Evolutionary conservation across 2,113 vertebrate species (phyloP).

Genomic region (Tetrax tetrax): DNA sequence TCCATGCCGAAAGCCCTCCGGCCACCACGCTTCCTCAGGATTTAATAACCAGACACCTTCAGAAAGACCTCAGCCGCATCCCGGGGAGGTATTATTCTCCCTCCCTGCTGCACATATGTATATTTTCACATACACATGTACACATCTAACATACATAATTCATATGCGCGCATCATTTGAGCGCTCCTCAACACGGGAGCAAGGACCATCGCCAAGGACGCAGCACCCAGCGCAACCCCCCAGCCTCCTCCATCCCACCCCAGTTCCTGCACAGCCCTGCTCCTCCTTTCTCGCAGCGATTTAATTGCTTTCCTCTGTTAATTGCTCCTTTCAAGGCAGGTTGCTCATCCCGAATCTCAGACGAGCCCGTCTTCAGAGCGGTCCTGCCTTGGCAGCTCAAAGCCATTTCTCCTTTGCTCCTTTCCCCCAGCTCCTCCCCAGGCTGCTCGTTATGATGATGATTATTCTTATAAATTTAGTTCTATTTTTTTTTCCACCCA

Average conservation of each 20-base stretch:
- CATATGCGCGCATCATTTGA: rapidly evolving
- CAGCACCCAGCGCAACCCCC: neutral
- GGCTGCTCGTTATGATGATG: neutral
- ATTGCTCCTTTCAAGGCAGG: constrained; percentile 11
- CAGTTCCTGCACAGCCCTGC: neutral
- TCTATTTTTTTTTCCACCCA: neutral
- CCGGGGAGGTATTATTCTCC: neutral
- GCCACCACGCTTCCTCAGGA: neutral
- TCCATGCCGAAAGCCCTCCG: neutral
- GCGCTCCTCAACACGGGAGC: rapidly evolving
- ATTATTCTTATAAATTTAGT: neutral
- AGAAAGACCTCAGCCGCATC: neutral
- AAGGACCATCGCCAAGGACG: neutral
- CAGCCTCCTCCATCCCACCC: neutral
- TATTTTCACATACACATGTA: no score
- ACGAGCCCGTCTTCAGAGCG: neutral
- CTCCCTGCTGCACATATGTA: neutral
- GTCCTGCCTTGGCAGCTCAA: neutral
- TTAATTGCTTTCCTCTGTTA: neutral
- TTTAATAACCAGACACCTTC: neutral
- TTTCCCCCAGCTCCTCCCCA: neutral
- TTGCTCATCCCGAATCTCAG: neutral
- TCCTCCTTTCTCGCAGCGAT: neutral
- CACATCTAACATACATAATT: neutral
- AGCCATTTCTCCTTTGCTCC: constrained; percentile 1